phyloP scores from a whole-genome alignment of 2,888 invertebrate species.

The Azorinus chamasolen region DNA sequence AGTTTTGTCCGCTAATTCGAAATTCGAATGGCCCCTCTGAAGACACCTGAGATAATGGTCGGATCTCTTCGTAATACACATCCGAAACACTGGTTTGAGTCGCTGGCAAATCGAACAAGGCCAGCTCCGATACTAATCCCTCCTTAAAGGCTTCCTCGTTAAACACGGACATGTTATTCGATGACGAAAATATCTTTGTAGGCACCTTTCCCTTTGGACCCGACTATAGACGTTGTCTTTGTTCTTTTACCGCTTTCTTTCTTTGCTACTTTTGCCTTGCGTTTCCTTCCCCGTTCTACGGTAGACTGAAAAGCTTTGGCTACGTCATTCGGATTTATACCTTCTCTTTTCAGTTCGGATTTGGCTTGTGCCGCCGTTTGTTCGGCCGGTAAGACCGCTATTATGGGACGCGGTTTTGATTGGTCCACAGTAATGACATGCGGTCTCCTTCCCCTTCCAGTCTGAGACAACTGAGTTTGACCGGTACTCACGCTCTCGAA shows the following conservation, averaged over 20 bases:
- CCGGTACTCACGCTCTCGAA: slow-evolving; percentile 41
- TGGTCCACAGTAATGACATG: slow-evolving; percentile 24
- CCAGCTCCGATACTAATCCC: slow-evolving; percentile 30
- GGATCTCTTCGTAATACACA: slow-evolving; percentile 33
- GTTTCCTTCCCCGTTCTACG: slow-evolving; percentile 4
- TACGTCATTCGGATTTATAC: slow-evolving; percentile 32
- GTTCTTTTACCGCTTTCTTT: slow-evolving; percentile 16
- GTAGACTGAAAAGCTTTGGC: slow-evolving; percentile 18
- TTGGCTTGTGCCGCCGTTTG: slow-evolving; percentile 33
- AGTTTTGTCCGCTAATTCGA: no score
- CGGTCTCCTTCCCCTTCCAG: slow-evolving; percentile 31
- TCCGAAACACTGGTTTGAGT: slow-evolving; percentile 38
- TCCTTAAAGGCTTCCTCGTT: no score
- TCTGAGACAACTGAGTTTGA: slow-evolving; percentile 25
- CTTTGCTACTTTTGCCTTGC: background rate
- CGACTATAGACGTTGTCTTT: slow-evolving; percentile 7
- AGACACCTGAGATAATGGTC: no score
- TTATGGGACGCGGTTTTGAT: slow-evolving; percentile 18
- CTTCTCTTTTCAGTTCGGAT: slow-evolving; percentile 37
- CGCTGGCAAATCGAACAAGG: slow-evolving; percentile 37
- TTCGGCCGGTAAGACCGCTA: slow-evolving; percentile 32
- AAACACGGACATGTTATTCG: slow-evolving; percentile 23
- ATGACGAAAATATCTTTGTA: background rate
- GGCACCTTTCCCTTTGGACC: background rate
- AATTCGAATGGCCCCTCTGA: no score